Evolutionary conservation across 2,888 invertebrate genomes (phyloP).

Genomic region (Pycnomerus fuliginosus): DNA sequence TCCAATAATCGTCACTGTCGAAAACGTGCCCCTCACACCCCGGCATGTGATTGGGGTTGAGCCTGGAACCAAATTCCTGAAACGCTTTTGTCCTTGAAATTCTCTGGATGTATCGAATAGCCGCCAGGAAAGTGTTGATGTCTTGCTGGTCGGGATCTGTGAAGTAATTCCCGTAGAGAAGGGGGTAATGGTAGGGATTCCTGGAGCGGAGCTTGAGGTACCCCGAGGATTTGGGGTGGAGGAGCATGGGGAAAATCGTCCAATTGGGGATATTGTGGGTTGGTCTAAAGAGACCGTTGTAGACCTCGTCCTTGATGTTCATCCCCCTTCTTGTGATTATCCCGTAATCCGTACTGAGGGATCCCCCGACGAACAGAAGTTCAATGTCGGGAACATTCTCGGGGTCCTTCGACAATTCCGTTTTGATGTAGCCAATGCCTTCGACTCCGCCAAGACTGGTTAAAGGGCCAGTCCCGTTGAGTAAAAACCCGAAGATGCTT

Average conservation of each 20-base stretch:
- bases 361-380: constrained; percentile 54
- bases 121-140: constrained; percentile 47
- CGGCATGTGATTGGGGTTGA: constrained; percentile 7
- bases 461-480: constrained; percentile 56
- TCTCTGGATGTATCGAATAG: constrained; percentile 60
- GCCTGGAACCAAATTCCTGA: constrained; percentile 55
- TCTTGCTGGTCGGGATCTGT: constrained; percentile 55
- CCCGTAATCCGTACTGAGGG: constrained; percentile 60
- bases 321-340: constrained; percentile 29
- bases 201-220: constrained; percentile 65
- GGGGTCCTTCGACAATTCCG: constrained; percentile 39
- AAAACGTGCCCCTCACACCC: constrained; percentile 11
- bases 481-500: constrained; percentile 47
- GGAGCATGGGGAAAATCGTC: constrained; percentile 57
- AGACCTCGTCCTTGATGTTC: constrained; percentile 50
- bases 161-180: constrained; percentile 56
- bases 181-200: constrained; percentile 70
- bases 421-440: constrained; percentile 43
- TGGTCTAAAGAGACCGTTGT: constrained; percentile 50
- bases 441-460: constrained; percentile 56
- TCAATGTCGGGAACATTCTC: constrained; percentile 44
- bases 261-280: constrained; percentile 56
- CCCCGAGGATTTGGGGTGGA: constrained; percentile 72
- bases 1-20: constrained; percentile 64
- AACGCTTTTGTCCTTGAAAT: constrained; percentile 62